Evolutionary conservation across 2,797 vertebrate genomes (phyloP).

Genomic region (Peromyscus eremicus): DNA sequence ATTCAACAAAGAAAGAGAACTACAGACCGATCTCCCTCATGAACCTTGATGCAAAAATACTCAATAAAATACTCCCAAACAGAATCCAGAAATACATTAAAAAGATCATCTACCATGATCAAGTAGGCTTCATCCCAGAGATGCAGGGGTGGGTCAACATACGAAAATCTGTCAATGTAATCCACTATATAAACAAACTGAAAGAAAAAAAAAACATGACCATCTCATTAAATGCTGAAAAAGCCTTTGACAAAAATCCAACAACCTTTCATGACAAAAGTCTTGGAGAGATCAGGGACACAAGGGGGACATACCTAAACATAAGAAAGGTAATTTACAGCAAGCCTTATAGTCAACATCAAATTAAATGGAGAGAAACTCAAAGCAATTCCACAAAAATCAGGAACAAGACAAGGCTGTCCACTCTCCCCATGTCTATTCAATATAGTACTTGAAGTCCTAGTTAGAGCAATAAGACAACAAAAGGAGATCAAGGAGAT

Average conservation of each 20-base stretch:
- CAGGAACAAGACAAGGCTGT: too few relatives aligned
- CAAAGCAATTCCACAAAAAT: too few relatives aligned
- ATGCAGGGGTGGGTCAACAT: neutral
- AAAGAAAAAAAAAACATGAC: neutral
- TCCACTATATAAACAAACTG: neutral
- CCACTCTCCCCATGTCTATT: too few relatives aligned
- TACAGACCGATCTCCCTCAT: neutral
- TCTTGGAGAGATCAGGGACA: neutral
- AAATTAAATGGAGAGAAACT: neutral
- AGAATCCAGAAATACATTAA: neutral
- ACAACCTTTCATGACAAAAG: neutral
- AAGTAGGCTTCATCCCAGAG: neutral
- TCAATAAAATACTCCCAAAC: neutral
- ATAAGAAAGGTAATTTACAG: neutral
- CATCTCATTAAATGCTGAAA: neutral
- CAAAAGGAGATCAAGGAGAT: too few relatives aligned
- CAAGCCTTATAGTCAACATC: neutral
- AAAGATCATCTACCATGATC: neutral
- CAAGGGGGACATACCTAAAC: neutral
- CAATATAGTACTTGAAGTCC: too few relatives aligned
- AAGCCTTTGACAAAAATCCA: neutral
- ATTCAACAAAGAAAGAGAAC: neutral
- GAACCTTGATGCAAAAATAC: neutral
- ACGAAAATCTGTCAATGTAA: neutral
- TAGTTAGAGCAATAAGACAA: too few relatives aligned